These are phyloP conservation scores for Mellivora capensis DNA, from an alignment of 2,113 vertebrate species.

Conservation along the genomic window DNA sequence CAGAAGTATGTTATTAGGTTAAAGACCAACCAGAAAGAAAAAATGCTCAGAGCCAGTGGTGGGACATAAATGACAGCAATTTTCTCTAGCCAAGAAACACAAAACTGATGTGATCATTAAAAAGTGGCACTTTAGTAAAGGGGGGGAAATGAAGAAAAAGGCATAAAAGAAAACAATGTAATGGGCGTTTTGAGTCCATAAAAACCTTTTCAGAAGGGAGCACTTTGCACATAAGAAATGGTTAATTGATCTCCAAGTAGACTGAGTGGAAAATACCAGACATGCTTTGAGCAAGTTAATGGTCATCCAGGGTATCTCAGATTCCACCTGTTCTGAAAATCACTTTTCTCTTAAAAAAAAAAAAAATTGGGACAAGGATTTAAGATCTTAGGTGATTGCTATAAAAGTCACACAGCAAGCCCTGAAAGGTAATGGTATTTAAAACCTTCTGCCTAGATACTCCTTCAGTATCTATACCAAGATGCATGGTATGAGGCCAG, in stretches of 20 bases:
- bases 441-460: neutral
- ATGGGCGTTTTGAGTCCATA: neutral
- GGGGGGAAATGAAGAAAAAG: conserved; percentile 32
- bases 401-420: conserved; percentile 48
- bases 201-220: conserved; percentile 42
- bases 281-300: neutral
- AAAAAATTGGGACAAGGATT: conserved; percentile 5
- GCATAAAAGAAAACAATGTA: neutral
- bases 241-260: conserved; percentile 58
- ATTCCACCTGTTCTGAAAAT: conserved; percentile 8
- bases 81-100: conserved; percentile 1
- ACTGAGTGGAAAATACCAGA: conserved; percentile 39
- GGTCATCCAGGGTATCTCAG: neutral
- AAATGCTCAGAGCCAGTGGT: neutral
- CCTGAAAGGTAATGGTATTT: conserved; percentile 4
- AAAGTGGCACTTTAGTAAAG: conserved; percentile 44
- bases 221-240: conserved; percentile 35
- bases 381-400: conserved; percentile 18
- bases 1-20: conserved; percentile 52
- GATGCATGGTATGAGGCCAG: neutral
- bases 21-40: conserved; percentile 57
- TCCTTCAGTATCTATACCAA: neutral
- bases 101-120: conserved; percentile 57
- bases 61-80: conserved; percentile 32
- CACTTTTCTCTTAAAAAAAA: conserved; percentile 20